Evolutionary conservation across 2,797 vertebrate genomes (phyloP).

Genomic region (Ceryle rudis): DNA sequence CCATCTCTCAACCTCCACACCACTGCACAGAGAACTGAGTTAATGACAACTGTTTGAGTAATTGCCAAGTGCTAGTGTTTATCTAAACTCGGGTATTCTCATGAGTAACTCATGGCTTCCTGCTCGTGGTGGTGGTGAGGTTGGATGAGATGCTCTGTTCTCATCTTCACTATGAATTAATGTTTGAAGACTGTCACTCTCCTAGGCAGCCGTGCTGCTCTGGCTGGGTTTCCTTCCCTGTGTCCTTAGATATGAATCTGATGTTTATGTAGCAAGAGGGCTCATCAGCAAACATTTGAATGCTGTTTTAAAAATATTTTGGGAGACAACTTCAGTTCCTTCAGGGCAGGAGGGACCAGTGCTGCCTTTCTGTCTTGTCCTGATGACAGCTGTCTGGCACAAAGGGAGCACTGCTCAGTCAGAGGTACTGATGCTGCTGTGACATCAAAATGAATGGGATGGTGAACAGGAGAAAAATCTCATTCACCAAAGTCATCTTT

Average conservation of each 20-base stretch:
- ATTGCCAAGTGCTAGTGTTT: not conserved
- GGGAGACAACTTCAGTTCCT: not conserved
- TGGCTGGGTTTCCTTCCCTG: not conserved
- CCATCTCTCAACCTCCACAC: not conserved
- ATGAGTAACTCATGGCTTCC: not conserved
- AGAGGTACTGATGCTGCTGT: not conserved
- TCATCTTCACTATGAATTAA: not conserved
- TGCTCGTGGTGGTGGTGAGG: not conserved
- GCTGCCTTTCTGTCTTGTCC: not conserved
- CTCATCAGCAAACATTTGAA: not conserved
- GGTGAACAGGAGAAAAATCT: not conserved
- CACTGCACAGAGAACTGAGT: not conserved
- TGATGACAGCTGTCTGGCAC: not conserved
- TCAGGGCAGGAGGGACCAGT: not conserved
- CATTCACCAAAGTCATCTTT: not conserved
- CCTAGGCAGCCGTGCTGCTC: not conserved
- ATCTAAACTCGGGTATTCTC: not conserved
- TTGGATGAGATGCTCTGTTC: not conserved
- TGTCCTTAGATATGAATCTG: not conserved
- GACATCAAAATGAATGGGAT: not conserved
- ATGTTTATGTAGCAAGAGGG: not conserved
- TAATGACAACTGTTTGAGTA: not conserved
- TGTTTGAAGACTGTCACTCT: accelerated
- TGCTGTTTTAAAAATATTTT: not conserved
- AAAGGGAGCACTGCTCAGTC: not conserved